phyloP scores from a whole-genome alignment of 35 echinoderm and acorn worm species.

The Lytechinus variegatus region DNA sequence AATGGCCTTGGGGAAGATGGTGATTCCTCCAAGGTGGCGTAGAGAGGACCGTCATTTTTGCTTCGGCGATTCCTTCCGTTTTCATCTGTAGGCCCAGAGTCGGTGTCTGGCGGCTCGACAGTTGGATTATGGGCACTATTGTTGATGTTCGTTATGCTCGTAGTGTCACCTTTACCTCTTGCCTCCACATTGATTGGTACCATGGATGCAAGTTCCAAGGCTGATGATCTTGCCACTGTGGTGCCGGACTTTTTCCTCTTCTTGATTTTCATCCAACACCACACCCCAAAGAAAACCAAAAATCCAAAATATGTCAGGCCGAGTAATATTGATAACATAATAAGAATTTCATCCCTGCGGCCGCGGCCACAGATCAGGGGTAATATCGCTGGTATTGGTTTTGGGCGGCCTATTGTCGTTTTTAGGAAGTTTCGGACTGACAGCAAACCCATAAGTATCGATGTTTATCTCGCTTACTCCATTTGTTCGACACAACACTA shows the following conservation, averaged over 20 bases:
- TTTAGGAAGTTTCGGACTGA: not conserved
- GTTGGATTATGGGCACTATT: not conserved
- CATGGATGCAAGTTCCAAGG: not conserved
- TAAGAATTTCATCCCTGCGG: not conserved
- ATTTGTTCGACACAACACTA: not conserved
- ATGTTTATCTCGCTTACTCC: not conserved
- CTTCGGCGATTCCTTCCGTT: not conserved
- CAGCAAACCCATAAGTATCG: not conserved
- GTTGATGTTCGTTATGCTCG: not conserved
- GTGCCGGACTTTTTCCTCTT: not conserved
- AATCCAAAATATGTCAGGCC: too few species aligned
- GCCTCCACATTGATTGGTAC: not conserved
- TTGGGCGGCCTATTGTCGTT: not conserved
- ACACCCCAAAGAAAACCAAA: too few species aligned
- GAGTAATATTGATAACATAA: not conserved
- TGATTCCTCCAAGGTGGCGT: not conserved
- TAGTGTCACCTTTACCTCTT: not conserved
- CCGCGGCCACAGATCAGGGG: not conserved
- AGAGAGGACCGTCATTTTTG: not conserved
- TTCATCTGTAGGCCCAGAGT: not conserved
- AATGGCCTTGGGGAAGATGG: not conserved
- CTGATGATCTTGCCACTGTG: not conserved
- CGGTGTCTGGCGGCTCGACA: not conserved
- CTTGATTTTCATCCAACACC: not conserved
- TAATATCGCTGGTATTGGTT: not conserved